These are phyloP conservation scores for Perognathus longimembris DNA, from an alignment of 2,113 vertebrate genomes.

Conservation along the genomic window DNA sequence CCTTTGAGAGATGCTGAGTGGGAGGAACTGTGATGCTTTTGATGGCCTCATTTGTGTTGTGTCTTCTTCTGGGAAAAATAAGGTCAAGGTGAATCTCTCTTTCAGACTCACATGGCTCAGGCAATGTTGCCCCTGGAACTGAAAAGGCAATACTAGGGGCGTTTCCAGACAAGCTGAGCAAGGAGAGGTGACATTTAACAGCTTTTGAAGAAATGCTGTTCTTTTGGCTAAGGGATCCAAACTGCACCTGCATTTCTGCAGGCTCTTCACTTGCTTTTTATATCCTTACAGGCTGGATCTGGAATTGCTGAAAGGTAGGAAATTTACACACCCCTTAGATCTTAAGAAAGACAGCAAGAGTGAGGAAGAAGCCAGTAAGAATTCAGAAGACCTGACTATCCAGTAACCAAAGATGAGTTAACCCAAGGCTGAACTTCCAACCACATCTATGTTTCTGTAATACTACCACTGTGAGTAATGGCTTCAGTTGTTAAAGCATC, in stretches of 20 bases:
- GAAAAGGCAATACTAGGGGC: conserved; percentile 41
- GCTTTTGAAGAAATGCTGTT: conserved; percentile 70
- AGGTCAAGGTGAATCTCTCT: conserved; percentile 69
- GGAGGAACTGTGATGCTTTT: conserved; percentile 48
- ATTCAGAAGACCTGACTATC: neutral
- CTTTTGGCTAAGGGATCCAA: conserved; percentile 69
- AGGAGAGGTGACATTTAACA: conserved; percentile 58
- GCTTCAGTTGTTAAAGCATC: neutral
- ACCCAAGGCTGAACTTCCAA: neutral
- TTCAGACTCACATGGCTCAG: conserved; percentile 37
- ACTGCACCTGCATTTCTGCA: conserved; percentile 73
- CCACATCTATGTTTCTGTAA: neutral
- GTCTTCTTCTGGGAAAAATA: conserved; percentile 57
- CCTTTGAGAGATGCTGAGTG: conserved; percentile 55
- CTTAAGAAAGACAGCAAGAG: conserved; percentile 7
- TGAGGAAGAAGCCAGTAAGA: neutral
- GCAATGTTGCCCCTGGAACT: neutral
- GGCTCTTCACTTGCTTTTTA: conserved; percentile 77
- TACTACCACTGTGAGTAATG: neutral
- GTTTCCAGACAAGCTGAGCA: conserved; percentile 5
- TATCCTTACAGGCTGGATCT: conserved; percentile 37
- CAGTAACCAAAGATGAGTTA: no score
- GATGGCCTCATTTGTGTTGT: conserved; percentile 51
- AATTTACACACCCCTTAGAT: conserved; percentile 24
- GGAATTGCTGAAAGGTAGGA: conserved; percentile 73